Evolutionary conservation across 2,113 vertebrate genomes (phyloP).

Genomic region (Brevimyrus niger): DNA sequence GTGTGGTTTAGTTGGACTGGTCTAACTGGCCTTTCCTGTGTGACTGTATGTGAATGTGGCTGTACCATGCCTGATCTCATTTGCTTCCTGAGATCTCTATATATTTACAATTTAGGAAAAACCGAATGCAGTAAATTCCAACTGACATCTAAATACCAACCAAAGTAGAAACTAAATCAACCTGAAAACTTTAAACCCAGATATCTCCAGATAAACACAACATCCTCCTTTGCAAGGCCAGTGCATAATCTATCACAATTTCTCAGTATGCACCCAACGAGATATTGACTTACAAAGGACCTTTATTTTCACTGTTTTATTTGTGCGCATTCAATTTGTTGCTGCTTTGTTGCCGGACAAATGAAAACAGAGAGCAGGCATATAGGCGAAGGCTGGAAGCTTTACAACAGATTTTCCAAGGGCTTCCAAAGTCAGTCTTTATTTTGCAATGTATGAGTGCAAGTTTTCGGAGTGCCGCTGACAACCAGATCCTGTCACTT

Average conservation of each 20-base stretch:
- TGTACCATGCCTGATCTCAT: not conserved
- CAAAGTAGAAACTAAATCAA: not conserved
- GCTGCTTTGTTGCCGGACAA: slow-evolving; percentile 17
- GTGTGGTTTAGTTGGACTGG: not conserved
- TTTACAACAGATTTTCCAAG: slow-evolving; percentile 6
- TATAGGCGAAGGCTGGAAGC: not conserved
- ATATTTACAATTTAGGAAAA: not conserved
- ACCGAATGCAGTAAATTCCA: not conserved
- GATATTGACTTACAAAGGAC: slow-evolving; percentile 39
- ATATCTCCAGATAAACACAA: not conserved
- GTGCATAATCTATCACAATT: slow-evolving; percentile 53
- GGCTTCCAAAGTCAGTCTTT: not conserved
- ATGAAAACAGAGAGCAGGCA: slow-evolving; percentile 20
- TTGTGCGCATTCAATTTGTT: slow-evolving; percentile 41
- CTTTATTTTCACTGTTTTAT: slow-evolving; percentile 42
- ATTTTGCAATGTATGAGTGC: not conserved
- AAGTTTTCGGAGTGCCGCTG: too few species aligned
- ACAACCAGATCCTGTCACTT: not conserved
- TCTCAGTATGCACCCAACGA: slow-evolving; percentile 48
- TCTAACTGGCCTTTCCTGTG: not conserved
- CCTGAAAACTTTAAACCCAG: not conserved
- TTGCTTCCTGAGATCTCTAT: not conserved
- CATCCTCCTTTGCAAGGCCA: slow-evolving; percentile 22
- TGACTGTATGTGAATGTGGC: not conserved
- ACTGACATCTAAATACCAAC: not conserved